Percentiles rank a stretch among this genome's conserved stretches.
Conservation (phyloP, 2,797 vertebrate genomes). For the Hippopotamyrus pictus region DNA sequence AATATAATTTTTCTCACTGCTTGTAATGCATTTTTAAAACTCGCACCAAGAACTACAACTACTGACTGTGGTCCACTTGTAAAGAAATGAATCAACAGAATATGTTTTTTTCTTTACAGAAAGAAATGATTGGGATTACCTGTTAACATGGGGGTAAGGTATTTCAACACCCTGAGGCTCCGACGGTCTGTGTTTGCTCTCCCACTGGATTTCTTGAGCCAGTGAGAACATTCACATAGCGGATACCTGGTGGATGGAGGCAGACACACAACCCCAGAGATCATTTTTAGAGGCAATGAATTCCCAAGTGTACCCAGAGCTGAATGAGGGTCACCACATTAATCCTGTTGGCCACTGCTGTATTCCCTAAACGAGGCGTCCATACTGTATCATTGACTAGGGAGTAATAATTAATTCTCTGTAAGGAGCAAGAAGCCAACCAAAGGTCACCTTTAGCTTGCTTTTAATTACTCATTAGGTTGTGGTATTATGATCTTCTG, state of each 20-base stretch:
- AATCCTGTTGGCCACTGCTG: constrained; percentile 66
- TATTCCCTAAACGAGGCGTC: constrained; percentile 56
- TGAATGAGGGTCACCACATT: constrained; percentile 71
- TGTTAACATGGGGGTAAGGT: not conserved
- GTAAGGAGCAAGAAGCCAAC: constrained; percentile 36
- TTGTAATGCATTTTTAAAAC: not conserved
- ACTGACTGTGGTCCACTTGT: not conserved
- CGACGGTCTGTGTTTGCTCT: not conserved
- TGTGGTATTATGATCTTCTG: constrained; percentile 46
- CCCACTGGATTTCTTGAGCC: not conserved
- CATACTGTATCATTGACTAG: constrained; percentile 68
- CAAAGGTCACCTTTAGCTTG: constrained; percentile 45
- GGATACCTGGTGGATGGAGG: constrained; percentile 11
- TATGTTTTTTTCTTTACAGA: not conserved
- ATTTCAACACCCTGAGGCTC: not conserved
- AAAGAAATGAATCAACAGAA: not conserved
- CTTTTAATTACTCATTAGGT: constrained; percentile 46
- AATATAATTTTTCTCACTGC: not conserved
- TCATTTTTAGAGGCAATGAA: constrained; percentile 68
- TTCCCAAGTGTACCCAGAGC: constrained; percentile 57
- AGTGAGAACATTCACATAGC: not conserved
- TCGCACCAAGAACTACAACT: not conserved
- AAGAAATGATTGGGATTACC: not conserved
- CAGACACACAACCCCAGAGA: constrained; percentile 45
- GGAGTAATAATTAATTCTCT: constrained; percentile 69